Evolutionary conservation across 2,113 vertebrate species (phyloP), one percentile per base, ranked within the genome.

Genomic region (Pycnonotus jocosus): DNA sequence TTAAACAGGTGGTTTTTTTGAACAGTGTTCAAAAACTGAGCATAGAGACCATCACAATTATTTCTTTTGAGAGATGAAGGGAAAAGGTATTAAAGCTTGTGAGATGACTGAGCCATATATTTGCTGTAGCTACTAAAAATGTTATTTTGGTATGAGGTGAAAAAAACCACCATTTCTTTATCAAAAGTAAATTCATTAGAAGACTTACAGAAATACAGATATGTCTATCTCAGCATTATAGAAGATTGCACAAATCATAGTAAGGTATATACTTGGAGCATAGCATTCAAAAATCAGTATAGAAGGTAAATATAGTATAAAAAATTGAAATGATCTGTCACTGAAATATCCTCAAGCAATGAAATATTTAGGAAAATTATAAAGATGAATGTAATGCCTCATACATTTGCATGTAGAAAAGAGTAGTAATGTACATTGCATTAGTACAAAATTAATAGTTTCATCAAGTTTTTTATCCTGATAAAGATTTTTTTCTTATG

Each of bases 331-430:
- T 53, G 6, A 76, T 27, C n/a, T 94, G 71, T 68, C 64, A 51
- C 1, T 66, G 90, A 96, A 90, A 92, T 85, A 84, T 72, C 60
- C 54, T 95, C 54, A 57, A 88, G 95, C 50, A 92, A 73, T 74
- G n/a, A 97, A 97, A 95, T 96, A 94, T 87, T 94, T 93, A 92
- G 72, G 94, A 94, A 97, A 97, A 96, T 93, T 96, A 94, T 86
- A 92, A 96, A 97, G 95, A 85, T 88, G 5, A 95, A 90, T 93
- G 88, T 57, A 95, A 90, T 76, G 60, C 44, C 61, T 92, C 65
- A 88, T 84, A 83, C 15, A 90, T 76, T 91, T 91, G 40, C 82
- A 86, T 90, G 82, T 92, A 88, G 97, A 60, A 85, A 93, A 97
- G 82, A 92, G 69, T 88, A 92, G 90, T 56, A 95, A 94, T 83